Evolutionary conservation across 2,797 vertebrate genomes (phyloP).

Genomic region (Xerus rutilus): DNA sequence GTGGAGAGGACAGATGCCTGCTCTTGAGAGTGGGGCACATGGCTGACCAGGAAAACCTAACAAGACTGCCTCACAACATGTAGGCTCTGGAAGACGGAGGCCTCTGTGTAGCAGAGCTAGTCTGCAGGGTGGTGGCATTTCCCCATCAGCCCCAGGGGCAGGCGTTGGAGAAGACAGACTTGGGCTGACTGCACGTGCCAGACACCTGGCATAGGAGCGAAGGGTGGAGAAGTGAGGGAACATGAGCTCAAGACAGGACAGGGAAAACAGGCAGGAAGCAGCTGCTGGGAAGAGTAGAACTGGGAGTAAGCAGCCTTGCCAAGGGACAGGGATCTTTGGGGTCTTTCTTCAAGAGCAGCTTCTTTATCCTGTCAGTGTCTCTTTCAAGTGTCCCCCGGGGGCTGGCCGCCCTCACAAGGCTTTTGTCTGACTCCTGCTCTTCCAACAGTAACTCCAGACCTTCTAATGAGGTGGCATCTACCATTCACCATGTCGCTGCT

Average conservation of each 20-base stretch:
- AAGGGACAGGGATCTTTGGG: background rate
- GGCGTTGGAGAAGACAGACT: background rate
- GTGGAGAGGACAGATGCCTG: background rate
- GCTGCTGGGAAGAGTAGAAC: rapidly evolving
- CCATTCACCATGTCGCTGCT: background rate
- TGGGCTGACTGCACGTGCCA: background rate
- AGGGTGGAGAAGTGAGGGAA: background rate
- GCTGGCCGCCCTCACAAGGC: background rate
- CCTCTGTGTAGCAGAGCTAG: background rate
- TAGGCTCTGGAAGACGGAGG: background rate
- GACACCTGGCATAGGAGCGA: rapidly evolving
- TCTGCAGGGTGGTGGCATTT: background rate
- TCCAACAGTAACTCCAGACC: background rate
- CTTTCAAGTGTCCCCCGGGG: background rate
- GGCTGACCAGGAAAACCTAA: background rate
- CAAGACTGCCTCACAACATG: background rate
- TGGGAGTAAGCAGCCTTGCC: background rate
- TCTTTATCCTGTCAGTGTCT: background rate
- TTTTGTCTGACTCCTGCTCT: background rate
- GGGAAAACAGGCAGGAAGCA: background rate
- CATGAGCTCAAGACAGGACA: background rate
- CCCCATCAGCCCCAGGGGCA: background rate
- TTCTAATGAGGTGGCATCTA: background rate
- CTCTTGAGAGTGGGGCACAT: background rate
- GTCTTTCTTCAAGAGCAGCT: background rate